Percentiles rank a stretch among this genome's conserved stretches.
Evolutionary conservation across 2,113 vertebrate species (phyloP).

Genomic region (Amphilophus citrinellus): DNA sequence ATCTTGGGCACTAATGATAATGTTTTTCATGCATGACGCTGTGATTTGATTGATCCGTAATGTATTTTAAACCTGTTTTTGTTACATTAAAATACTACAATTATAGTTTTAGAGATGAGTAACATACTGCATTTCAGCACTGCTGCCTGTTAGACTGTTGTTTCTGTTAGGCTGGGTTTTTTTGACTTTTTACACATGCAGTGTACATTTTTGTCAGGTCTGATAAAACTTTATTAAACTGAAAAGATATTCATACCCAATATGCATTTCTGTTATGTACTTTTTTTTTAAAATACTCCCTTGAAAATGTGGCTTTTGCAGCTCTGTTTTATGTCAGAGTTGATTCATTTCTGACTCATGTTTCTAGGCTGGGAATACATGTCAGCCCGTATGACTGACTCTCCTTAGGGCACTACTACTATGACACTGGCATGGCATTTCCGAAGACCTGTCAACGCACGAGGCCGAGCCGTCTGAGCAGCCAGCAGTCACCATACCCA

Average conservation of each 20-base stretch:
- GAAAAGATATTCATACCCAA: neutral
- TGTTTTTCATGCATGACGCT: neutral
- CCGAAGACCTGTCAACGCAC: slow-evolving; percentile 45
- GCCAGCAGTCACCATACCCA: neutral
- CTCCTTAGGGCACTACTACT: slow-evolving; percentile 18
- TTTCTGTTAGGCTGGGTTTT: neutral
- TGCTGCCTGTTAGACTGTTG: neutral
- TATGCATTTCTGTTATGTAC: neutral
- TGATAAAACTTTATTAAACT: neutral
- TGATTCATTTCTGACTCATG: neutral
- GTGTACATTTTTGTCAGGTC: slow-evolving; percentile 1
- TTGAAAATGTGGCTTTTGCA: neutral
- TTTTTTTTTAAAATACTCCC: neutral
- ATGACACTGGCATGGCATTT: slow-evolving; percentile 24
- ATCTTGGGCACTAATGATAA: neutral
- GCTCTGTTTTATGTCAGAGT: slow-evolving; percentile 18
- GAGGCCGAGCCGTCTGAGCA: slow-evolving; percentile 17
- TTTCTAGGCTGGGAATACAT: slow-evolving; percentile 4
- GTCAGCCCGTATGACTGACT: slow-evolving; percentile 34
- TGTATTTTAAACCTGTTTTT: neutral
- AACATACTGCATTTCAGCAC: neutral
- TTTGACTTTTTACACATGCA: neutral
- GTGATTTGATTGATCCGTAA: slow-evolving; percentile 3
- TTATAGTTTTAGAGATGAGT: neutral
- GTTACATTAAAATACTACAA: neutral